Evolutionary conservation across 2,888 invertebrate species (phyloP).

Genomic region (Elegia similella): DNA sequence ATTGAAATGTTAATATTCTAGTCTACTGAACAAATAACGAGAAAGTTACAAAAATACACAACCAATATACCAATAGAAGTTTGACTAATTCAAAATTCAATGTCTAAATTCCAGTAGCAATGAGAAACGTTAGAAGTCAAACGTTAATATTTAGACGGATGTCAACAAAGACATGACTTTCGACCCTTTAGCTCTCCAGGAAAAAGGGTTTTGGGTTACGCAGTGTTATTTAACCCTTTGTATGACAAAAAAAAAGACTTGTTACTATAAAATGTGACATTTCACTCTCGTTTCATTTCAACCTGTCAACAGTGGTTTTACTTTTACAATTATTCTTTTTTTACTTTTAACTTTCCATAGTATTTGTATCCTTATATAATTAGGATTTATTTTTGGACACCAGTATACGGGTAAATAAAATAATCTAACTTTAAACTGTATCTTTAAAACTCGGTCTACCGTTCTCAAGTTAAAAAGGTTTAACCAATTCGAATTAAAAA

Average conservation of each 20-base stretch:
- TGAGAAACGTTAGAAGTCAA: slow-evolving; percentile 45
- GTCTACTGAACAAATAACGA: neutral
- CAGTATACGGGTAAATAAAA: too few relatives aligned
- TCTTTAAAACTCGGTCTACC: too few relatives aligned
- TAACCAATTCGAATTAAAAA: too few relatives aligned
- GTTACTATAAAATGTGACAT: slow-evolving; percentile 36
- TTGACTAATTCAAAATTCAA: slow-evolving; percentile 17
- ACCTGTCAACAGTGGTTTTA: slow-evolving; percentile 8
- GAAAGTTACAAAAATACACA: neutral
- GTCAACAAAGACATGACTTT: slow-evolving; percentile 65
- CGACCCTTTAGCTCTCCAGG: slow-evolving; percentile 58
- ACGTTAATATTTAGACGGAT: slow-evolving; percentile 62
- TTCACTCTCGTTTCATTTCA: slow-evolving; percentile 41
- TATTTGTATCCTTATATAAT: too few relatives aligned
- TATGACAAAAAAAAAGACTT: slow-evolving; percentile 48
- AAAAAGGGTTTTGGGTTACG: slow-evolving; percentile 65
- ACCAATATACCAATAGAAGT: slow-evolving; percentile 19
- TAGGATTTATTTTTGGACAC: too few relatives aligned
- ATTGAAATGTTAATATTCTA: neutral
- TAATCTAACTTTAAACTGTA: too few relatives aligned
- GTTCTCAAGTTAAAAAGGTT: too few relatives aligned
- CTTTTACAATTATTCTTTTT: neutral
- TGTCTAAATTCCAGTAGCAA: slow-evolving; percentile 52
- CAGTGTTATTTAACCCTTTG: slow-evolving; percentile 57
- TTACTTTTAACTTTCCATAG: too few relatives aligned